Percentiles rank a stretch among this genome's conserved stretches.
phyloP scores from a whole-genome alignment of 2,113 vertebrate genomes.

The Acinonyx jubatus region DNA sequence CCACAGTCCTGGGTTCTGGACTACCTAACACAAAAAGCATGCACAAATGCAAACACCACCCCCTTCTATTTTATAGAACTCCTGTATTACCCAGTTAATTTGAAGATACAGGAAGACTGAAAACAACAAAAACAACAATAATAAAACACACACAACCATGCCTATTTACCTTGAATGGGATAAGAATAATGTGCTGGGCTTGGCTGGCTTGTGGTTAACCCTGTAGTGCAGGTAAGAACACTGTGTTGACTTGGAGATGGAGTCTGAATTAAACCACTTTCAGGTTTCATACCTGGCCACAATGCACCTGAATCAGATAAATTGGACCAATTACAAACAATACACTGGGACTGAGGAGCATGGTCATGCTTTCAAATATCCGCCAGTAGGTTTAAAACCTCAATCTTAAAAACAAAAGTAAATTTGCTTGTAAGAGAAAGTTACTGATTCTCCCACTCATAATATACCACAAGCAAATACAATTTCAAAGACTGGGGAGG shows the following conservation, averaged over 20 bases:
- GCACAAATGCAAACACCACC: slow-evolving; percentile 79
- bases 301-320: slow-evolving; percentile 95
- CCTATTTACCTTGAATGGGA: slow-evolving; percentile 96
- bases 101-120: slow-evolving; percentile 64
- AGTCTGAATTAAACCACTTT: slow-evolving; percentile 96
- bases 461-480: slow-evolving; percentile 74
- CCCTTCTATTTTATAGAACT: slow-evolving; percentile 47
- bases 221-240: slow-evolving; percentile 98
- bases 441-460: slow-evolving; percentile 56
- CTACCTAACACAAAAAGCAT: slow-evolving; percentile 81
- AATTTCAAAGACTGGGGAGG: slow-evolving; percentile 37
- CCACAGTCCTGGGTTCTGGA: neutral
- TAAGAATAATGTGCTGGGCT: slow-evolving; percentile 98
- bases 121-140: slow-evolving; percentile 55
- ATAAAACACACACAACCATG: slow-evolving; percentile 84
- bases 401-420: slow-evolving; percentile 77
- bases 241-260: slow-evolving; percentile 97
- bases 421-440: slow-evolving; percentile 77
- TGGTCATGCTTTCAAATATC: slow-evolving; percentile 75
- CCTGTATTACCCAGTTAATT: slow-evolving; percentile 59
- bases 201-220: slow-evolving; percentile 95
- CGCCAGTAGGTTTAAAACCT: slow-evolving; percentile 71
- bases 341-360: slow-evolving; percentile 80
- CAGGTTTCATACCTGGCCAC: slow-evolving; percentile 99
- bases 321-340: slow-evolving; percentile 89